These are phyloP conservation scores for Pomacea canaliculata DNA, from an alignment of 2,888 invertebrate genomes.

Conservation along the genomic window DNA sequence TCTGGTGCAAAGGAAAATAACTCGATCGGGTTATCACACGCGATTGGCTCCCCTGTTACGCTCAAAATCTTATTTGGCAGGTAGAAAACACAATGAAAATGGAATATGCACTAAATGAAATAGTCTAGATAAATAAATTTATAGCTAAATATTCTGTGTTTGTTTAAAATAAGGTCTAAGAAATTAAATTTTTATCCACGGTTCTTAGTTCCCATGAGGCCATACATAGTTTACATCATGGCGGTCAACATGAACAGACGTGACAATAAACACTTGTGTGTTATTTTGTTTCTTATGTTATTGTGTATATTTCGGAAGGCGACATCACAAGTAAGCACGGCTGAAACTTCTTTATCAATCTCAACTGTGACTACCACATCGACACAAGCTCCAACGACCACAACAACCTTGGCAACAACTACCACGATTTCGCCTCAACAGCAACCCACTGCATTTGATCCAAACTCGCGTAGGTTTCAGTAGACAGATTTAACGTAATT, in stretches of 20 bases:
- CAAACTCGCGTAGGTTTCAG: conserved; percentile 11
- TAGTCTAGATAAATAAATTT: background rate
- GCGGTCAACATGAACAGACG: conserved; percentile 31
- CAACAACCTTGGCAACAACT: conserved; percentile 12
- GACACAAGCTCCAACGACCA: conserved; percentile 20
- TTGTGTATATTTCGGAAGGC: background rate
- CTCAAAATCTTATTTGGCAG: too few relatives aligned
- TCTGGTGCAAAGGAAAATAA: too few relatives aligned
- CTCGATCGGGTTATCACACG: too few relatives aligned
- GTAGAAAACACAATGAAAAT: too few relatives aligned
- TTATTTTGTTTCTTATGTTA: background rate
- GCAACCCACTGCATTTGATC: background rate
- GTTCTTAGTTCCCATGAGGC: background rate
- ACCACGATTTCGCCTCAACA: conserved; percentile 27
- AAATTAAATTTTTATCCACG: too few relatives aligned
- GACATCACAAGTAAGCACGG: background rate
- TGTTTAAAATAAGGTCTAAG: background rate
- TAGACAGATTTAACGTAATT: too few relatives aligned
- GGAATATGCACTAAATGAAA: too few relatives aligned
- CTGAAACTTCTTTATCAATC: background rate
- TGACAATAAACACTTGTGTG: conserved; percentile 18
- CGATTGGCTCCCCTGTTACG: too few relatives aligned
- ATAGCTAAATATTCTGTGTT: background rate
- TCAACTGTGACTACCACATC: background rate
- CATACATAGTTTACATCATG: conserved; percentile 35